Base-by-base conservation (phyloP, 2,113 vertebrate genomes). In the Leucopsar rothschildi region DNA sequence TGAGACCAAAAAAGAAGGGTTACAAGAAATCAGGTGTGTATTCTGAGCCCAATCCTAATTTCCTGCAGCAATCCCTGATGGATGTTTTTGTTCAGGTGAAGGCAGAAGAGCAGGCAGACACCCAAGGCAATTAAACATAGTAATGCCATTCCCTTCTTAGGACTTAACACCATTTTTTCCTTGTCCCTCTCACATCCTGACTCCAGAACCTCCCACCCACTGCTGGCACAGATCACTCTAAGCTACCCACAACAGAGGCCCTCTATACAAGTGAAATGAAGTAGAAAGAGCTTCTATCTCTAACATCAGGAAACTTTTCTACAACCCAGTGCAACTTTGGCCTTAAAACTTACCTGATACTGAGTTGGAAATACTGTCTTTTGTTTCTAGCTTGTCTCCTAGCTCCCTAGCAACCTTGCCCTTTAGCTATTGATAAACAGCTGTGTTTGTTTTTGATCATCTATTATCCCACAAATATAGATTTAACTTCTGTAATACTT, bases 371-470 rank as follows among this genome's bases (percentile, higher is more conserved):
- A 82, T 69, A 72, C 4, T 28, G 27, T 80, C 61, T 85, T 84
- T 57, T 76, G 19, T 29, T 87, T 37, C 33, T 79, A 60, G 44
- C 50, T 87, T 72, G 31, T 70, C 27, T 92, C 69, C 60, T 73
- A 39, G 29, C 57, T 82, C n/a, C 85, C 40, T 61, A 65, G 57
- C 66, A 93, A 57, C 55, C 40, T 78, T 97, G 86, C 81, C 94
- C 91, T 96, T 96, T 95, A 89, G 86, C 81, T 92, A 53, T 64
- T 96, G 92, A 96, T 89, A 65, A 95, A 96, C 95, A 79, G 77
- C 65, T 86, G 18, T 69, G 86, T 45, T 96, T 28, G 22, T 57
- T 95, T 91, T 82, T 69, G 78, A 77, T 82, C 83, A 87, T 97
- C 65, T 78, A 24, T 95, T 96, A 93, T 89, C 69, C 77, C 52